Percentiles rank a stretch among this genome's conserved stretches.
Evolutionary conservation across 2,888 invertebrate genomes (phyloP).

Genomic region (Smittia aterrima): DNA sequence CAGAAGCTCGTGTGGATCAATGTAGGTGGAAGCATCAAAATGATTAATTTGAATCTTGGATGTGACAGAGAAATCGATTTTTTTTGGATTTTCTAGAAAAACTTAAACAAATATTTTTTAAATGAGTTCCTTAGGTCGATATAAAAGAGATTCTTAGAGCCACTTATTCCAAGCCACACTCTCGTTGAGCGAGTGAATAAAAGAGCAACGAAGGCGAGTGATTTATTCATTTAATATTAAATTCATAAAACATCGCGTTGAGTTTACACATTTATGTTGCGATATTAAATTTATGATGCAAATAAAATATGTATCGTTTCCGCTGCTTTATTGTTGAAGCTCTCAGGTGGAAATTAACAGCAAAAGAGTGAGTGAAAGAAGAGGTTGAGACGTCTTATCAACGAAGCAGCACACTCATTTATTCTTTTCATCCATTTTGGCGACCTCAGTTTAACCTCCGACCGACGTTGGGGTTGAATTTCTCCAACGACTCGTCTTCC

Average conservation of each 20-base stretch:
- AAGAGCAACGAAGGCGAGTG: not conserved
- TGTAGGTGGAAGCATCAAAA: not conserved
- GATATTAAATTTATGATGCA: not conserved
- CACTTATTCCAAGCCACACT: not conserved
- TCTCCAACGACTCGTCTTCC: not conserved
- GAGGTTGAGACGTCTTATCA: not conserved
- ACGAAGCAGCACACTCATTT: not conserved
- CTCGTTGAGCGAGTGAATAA: not conserved
- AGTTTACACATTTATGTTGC: slow-evolving; percentile 7
- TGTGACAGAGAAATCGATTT: too few relatives aligned
- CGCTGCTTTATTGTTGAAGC: not conserved
- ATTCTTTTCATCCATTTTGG: not conserved
- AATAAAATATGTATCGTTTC: slow-evolving; percentile 8
- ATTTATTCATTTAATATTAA: slow-evolving; percentile 6
- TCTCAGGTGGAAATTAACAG: not conserved
- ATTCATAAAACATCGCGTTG: not conserved
- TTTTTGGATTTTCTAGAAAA: too few relatives aligned
- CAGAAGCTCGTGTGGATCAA: not conserved
- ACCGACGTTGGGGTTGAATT: not conserved
- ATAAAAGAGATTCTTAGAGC: too few relatives aligned
- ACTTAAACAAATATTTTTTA: too few relatives aligned
- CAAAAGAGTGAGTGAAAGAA: not conserved
- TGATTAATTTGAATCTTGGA: too few relatives aligned
- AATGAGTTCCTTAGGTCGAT: too few relatives aligned
- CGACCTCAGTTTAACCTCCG: slow-evolving; percentile 37